Evolutionary conservation across 2,113 vertebrate genomes (phyloP).

Genomic region (Poeciliopsis turrubarensis): DNA sequence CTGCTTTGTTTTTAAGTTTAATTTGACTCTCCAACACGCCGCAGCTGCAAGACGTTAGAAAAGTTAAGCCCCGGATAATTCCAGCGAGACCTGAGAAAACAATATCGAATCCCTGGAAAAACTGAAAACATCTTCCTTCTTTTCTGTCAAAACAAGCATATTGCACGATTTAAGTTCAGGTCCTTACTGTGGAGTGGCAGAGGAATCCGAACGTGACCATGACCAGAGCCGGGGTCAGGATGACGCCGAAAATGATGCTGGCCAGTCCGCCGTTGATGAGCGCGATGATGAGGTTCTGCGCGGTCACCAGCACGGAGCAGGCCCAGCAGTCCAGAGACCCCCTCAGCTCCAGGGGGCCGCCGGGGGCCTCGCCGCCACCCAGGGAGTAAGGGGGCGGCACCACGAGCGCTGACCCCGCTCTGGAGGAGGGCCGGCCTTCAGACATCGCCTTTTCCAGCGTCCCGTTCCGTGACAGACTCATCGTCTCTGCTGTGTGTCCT

Average conservation of each 20-base stretch:
- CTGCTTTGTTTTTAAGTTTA: not conserved
- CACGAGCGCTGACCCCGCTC: constrained; percentile 69
- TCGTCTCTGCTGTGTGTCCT: constrained; percentile 44
- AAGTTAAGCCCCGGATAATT: constrained; percentile 26
- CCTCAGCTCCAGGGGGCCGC: constrained; percentile 78
- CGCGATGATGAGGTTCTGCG: constrained; percentile 87
- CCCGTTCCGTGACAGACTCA: constrained; percentile 78
- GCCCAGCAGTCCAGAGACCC: constrained; percentile 92
- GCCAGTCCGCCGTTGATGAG: constrained; percentile 82
- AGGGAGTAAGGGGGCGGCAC: constrained; percentile 81
- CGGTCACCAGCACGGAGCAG: constrained; percentile 88
- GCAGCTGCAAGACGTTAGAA: constrained; percentile 50
- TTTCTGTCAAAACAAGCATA: not conserved
- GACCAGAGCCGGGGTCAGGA: constrained; percentile 83
- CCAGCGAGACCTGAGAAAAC: constrained; percentile 42
- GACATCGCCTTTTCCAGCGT: constrained; percentile 73
- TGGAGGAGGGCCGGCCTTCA: constrained; percentile 52
- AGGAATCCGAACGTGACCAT: constrained; percentile 89
- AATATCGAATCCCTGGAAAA: constrained; percentile 47
- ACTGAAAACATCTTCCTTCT: constrained; percentile 15
- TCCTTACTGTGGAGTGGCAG: constrained; percentile 87
- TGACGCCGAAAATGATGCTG: constrained; percentile 79
- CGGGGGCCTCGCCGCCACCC: constrained; percentile 44
- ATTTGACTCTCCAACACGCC: constrained; percentile 5
- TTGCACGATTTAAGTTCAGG: not conserved